Conservation (phyloP, 2,888 invertebrate species). For the Podotricha telesiphe region DNA sequence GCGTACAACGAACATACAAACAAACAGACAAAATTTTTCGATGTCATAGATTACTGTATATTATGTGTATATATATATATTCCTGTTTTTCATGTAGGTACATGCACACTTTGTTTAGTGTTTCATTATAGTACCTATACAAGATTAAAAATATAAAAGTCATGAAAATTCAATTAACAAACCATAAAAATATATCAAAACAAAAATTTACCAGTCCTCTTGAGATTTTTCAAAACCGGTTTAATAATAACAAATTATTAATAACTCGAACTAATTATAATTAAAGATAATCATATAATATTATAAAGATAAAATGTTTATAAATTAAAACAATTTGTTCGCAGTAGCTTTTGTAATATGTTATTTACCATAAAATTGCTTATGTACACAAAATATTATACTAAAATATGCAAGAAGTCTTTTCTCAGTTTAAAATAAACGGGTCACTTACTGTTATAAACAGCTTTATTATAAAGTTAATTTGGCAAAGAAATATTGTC, state of each 20-base stretch:
- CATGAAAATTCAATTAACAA: slow-evolving; percentile 11
- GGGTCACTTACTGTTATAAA: slow-evolving; percentile 17
- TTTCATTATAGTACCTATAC: no score
- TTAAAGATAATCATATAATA: not conserved
- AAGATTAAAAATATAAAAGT: not conserved
- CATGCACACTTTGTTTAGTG: no score
- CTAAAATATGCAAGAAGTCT: slow-evolving; percentile 25
- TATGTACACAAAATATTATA: slow-evolving; percentile 18
- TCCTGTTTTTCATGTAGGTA: no score
- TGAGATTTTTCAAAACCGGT: slow-evolving; percentile 6
- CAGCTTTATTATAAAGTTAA: slow-evolving; percentile 31
- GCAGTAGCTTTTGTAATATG: not conserved
- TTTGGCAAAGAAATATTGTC: slow-evolving; percentile 14
- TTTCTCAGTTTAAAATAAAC: slow-evolving; percentile 33
- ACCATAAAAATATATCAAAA: slow-evolving; percentile 14
- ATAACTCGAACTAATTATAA: slow-evolving; percentile 18
- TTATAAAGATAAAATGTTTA: no score
- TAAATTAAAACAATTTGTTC: slow-evolving; percentile 12
- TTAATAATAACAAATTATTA: not conserved
- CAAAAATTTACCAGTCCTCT: slow-evolving; percentile 1
- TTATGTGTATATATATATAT: no score
- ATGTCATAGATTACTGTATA: no score
- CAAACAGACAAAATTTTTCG: no score
- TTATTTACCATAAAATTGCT: slow-evolving; percentile 13
- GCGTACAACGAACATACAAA: no score